Evolutionary conservation across 1,140 invertebrate species (phyloP).

Genomic region (Solen grandis): DNA sequence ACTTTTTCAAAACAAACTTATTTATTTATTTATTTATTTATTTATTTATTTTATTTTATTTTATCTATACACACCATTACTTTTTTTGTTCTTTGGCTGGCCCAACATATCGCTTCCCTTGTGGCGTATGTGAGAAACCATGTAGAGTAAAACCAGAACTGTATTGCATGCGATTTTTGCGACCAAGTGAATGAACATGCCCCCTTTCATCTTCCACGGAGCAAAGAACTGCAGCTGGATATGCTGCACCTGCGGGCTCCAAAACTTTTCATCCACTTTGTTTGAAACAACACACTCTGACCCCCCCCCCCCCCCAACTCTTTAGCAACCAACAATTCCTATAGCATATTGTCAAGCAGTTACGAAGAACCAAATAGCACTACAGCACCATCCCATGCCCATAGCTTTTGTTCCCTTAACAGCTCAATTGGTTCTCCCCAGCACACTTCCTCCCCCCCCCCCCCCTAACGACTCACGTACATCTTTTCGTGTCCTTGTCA

Average conservation of each 20-base stretch:
- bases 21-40: too few species aligned
- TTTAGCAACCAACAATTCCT: too few species aligned
- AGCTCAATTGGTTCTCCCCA: background rate
- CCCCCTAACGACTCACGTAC: background rate
- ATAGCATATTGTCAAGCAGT: too few species aligned
- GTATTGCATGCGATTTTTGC: constrained; percentile 1
- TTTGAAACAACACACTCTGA: too few species aligned
- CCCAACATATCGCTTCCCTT: constrained; percentile 2
- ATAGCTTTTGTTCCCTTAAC: background rate
- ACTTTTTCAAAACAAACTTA: too few species aligned
- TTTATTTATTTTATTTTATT: too few species aligned
- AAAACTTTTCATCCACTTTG: constrained; percentile 4
- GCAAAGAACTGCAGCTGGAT: constrained; percentile 1
- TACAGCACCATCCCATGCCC: too few species aligned
- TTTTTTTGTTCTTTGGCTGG: too few species aligned
- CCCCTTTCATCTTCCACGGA: background rate
- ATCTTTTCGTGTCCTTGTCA: constrained; percentile 9
- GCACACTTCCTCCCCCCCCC: background rate
- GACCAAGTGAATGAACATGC: constrained; percentile 8
- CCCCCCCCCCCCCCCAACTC: too few species aligned
- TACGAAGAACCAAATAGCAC: too few species aligned
- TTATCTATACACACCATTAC: too few species aligned
- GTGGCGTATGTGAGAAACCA: constrained; percentile 3
- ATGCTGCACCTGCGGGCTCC: constrained; percentile 8
- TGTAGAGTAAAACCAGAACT: background rate